Percentiles rank a stretch among this genome's conserved stretches.
Conservation (phyloP, 2,888 invertebrate genomes). For the Mythimna vitellina region DNA sequence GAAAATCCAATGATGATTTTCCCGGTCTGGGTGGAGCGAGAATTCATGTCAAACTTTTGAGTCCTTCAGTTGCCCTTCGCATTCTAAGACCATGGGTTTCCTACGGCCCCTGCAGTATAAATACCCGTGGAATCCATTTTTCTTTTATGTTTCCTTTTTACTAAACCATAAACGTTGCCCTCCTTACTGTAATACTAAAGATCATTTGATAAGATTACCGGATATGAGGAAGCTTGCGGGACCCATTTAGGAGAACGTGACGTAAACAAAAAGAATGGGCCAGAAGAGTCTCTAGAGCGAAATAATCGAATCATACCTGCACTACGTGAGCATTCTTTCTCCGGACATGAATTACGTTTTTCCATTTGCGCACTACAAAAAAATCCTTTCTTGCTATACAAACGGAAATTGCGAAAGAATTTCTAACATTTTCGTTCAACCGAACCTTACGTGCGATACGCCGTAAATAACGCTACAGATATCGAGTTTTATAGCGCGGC, state of each 20-base stretch:
- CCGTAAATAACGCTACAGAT: constrained; percentile 66
- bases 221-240: constrained; percentile 54
- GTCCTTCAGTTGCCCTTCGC: no score
- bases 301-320: constrained; percentile 68
- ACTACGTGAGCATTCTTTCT: constrained; percentile 59
- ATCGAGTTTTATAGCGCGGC: constrained; percentile 65
- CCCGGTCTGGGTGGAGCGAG: no score
- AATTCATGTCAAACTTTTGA: no score
- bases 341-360: constrained; percentile 61
- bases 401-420: constrained; percentile 66
- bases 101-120: background rate
- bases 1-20: no score
- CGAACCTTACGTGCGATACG: constrained; percentile 58
- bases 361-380: constrained; percentile 65
- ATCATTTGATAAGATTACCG: constrained; percentile 63
- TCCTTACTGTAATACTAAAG: constrained; percentile 40
- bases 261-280: constrained; percentile 57
- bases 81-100: no score
- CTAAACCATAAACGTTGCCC: constrained; percentile 50
- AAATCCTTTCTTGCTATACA: constrained; percentile 58
- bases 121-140: constrained; percentile 16
- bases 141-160: constrained; percentile 44
- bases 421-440: constrained; percentile 63
- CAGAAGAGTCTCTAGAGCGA: constrained; percentile 33
- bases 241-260: constrained; percentile 53